Conservation (phyloP, 2,888 invertebrate genomes). For the Microdon myrmicae region DNA sequence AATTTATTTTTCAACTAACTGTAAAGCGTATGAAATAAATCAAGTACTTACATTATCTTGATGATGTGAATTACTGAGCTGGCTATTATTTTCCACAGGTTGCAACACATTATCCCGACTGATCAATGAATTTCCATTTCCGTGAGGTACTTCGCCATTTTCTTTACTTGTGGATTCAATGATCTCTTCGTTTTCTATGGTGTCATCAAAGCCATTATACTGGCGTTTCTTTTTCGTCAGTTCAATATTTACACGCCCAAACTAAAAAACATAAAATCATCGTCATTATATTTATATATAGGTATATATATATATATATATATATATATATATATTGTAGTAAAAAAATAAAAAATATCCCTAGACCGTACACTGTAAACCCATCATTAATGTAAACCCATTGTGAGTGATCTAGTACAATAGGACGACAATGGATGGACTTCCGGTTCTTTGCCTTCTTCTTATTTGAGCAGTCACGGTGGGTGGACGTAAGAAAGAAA, state of each 20-base stretch:
- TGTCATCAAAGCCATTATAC: slow-evolving; percentile 70
- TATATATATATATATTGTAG: too few relatives aligned
- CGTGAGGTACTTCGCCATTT: slow-evolving; percentile 39
- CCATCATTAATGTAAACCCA: background rate
- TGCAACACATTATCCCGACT: slow-evolving; percentile 80
- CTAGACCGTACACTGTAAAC: background rate
- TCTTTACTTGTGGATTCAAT: slow-evolving; percentile 54
- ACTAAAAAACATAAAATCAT: slow-evolving; percentile 70
- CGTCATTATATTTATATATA: too few relatives aligned
- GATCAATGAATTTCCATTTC: slow-evolving; percentile 73
- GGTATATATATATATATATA: too few relatives aligned
- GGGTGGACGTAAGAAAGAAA: too few relatives aligned
- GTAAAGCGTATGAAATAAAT: background rate
- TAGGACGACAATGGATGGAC: too few relatives aligned
- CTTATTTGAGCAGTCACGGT: too few relatives aligned
- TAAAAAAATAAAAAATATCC: background rate
- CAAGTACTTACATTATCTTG: background rate
- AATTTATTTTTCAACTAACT: background rate
- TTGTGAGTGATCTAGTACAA: too few relatives aligned
- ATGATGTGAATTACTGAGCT: too few relatives aligned
- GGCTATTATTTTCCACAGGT: slow-evolving; percentile 70
- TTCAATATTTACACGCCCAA: slow-evolving; percentile 85
- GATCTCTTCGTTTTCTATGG: slow-evolving; percentile 67
- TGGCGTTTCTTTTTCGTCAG: slow-evolving; percentile 53
- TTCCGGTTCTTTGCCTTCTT: too few relatives aligned